These are phyloP conservation scores for Edolisoma coerulescens DNA, from an alignment of 2,113 vertebrate species.

Conservation along the genomic window DNA sequence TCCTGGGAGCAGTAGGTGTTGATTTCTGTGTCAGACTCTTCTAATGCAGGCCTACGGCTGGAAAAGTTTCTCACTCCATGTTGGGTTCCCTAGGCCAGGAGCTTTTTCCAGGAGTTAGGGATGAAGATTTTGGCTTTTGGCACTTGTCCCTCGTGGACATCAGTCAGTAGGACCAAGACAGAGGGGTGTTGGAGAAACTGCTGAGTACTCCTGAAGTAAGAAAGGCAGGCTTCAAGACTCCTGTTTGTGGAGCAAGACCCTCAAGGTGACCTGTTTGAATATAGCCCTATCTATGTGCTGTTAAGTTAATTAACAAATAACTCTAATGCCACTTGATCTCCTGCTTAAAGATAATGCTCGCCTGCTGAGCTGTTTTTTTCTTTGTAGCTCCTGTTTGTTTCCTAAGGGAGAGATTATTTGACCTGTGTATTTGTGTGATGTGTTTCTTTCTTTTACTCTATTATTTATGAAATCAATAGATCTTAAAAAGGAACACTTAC, in stretches of 20 bases:
- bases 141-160: not conserved
- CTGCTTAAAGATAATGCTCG: not conserved
- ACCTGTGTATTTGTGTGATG: not conserved
- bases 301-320: not conserved
- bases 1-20: not conserved
- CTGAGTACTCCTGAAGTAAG: not conserved
- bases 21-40: not conserved
- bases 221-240: not conserved
- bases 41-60: not conserved
- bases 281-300: not conserved
- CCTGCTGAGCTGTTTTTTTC: not conserved
- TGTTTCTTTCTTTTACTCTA: slow-evolving; percentile 9
- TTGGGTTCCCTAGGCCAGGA: not conserved
- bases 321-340: not conserved
- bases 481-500: not conserved
- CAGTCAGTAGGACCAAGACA: not conserved
- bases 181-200: not conserved
- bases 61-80: not conserved
- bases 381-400: not conserved
- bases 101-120: not conserved
- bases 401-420: not conserved
- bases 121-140: not conserved
- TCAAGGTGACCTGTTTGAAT: not conserved
- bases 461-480: slow-evolving; percentile 45
- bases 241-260: not conserved